Base-by-base conservation (phyloP, 2,113 vertebrate species). In the Zosterops borbonicus region DNA sequence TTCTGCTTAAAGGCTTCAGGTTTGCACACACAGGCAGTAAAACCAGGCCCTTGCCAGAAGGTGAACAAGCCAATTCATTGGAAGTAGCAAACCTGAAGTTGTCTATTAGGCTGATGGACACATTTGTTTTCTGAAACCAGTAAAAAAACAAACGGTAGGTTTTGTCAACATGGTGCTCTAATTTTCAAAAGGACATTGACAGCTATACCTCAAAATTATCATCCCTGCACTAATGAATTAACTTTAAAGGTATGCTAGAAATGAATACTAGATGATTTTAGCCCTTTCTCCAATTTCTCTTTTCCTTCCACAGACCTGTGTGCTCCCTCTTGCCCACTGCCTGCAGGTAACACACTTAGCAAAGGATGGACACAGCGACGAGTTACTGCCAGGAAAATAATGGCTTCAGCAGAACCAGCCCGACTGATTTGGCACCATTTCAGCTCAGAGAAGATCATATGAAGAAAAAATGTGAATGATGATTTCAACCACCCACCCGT, bases 391-490 rank as follows among this genome's bases (percentile, higher is more conserved):
- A 27, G 39, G 64, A 63, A 60, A 94, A 84, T 13, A 70, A 65
- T 47, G 53, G 83, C 44, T 88, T 63, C 88, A 60, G 68, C 33
- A 81, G 81, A 92, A 75, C 73, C 81, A 92, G 70, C 68, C 68
- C 11, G 14, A 60, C 35, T 89, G 81, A 78, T 78, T 8, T 90
- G 92, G 90, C 92, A 81, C 31, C 41, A 58, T 23, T 84, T 84
- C 86, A 95, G 29, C 53, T 87, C 53, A 56, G 64, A 33, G 80
- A 83, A 75, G 88, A 96, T 87, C 90, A 96, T 81, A 78, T 25
- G 88, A 95, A 96, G 71, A 68, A 92, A 92, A 92, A 87, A 92
- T 52, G 78, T 90, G 90, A 94, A 88, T 90, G 83, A 88, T 35
- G 1, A 55, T 94, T 95, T 83, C 95, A 96, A n/a, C 85, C 93